Evolutionary conservation across 2,797 vertebrate species (phyloP), one percentile per base, ranked within the genome.

Genomic region (Synanceia verrucosa): DNA sequence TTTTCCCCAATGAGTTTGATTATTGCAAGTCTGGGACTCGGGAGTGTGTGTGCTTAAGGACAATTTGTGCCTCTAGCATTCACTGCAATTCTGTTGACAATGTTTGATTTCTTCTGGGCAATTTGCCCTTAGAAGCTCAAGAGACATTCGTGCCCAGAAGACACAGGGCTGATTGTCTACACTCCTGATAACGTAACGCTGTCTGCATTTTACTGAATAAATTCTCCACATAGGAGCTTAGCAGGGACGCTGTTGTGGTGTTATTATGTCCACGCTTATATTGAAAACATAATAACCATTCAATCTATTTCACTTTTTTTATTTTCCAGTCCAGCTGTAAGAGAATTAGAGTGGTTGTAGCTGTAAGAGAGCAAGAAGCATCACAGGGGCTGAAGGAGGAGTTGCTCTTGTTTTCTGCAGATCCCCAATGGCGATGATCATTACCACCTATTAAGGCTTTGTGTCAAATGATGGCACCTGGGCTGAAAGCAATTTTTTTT

Each of bases 401-500:
- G 68, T 73, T 84, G 48, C 57, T 75, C 67, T 64, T 78, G 70
- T 84, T 86, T 79, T 76, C 46, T 61, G 75, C 76, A 70, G 58
- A 73, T 79, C 80, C 41, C 65, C 62, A 52, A 76, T 75, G 62
- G 78, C 63, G 73, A 72, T 51, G 65, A 85, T 80, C 76, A 89
- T 91, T 90, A 84, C 75, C 62, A 66, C 73, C 74, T 78, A 87
- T 90, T 84, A 84, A 74, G 67, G 78, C 79, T 66, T 76, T 76
- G 76, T 88, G 87, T 82, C 79, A 82, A 76, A 69, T 65, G 57
- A 65, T 73, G 71, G 65, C 77, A 79, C 69, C 73, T 67, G 44
- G 72, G 36, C 59, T 73, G 52, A 66, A 77, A 80, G 70, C 60
- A 53, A 44, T 6, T 31, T 28, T 21, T 57, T 55, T 41, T 18